Conservation (phyloP, 2,797 vertebrate species). For the Myotis daubentonii region DNA sequence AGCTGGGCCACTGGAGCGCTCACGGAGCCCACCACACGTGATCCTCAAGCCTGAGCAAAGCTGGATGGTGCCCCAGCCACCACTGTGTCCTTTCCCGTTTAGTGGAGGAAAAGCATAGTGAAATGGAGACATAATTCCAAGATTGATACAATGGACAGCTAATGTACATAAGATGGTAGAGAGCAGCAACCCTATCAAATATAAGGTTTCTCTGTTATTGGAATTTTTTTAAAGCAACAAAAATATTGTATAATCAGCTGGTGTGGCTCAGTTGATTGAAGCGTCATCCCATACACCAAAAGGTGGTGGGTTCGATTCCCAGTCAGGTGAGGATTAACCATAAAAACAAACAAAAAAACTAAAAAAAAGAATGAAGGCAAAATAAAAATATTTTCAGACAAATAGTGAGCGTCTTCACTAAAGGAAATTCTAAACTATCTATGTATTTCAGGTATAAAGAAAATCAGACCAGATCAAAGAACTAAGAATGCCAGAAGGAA, state of each 20-base stretch:
- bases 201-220: neutral
- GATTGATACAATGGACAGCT: neutral
- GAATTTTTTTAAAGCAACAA: neutral
- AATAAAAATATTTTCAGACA: neutral
- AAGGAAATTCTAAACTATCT: neutral
- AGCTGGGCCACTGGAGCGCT: fast-evolving
- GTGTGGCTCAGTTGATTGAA: neutral
- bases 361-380: neutral
- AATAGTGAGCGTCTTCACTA: neutral
- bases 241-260: neutral
- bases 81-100: neutral
- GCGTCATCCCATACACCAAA: neutral
- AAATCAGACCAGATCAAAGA: neutral
- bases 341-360: too few relatives aligned
- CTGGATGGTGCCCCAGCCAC: neutral
- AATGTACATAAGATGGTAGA: neutral
- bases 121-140: too few relatives aligned
- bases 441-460: neutral
- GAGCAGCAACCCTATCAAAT: neutral
- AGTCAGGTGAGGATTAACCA: too few relatives aligned
- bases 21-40: neutral
- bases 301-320: too few relatives aligned
- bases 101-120: neutral
- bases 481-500: neutral
- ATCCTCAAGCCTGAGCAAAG: neutral